Evolutionary conservation across 1,140 invertebrate genomes (phyloP), one percentile per base, ranked within the genome.

Genomic region (Drosophila sechellia): DNA sequence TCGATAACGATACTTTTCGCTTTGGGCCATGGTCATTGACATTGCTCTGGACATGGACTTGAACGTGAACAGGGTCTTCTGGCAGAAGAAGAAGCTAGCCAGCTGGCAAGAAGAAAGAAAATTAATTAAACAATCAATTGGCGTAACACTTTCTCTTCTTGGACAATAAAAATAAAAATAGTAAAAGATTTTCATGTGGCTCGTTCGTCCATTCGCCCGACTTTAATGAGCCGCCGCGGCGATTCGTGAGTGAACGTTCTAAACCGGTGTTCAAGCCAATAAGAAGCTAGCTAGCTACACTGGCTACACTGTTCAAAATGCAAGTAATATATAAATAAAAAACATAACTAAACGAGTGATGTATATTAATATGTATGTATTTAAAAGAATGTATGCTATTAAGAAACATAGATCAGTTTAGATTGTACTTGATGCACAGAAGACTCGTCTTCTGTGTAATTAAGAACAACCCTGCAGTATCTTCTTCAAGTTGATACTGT

Each of bases 71-170:
- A 27, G 55, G 53, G 39, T 17, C 50, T 70, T 53, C 8, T 35
- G 42, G 8, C 42, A 20, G 42, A 20, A 49, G 43, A 70, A 70
- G 66, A 55, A 69, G 66, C 59, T 64, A 20, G 15, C 60, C 65
- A 65, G 53, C 12, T 49, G 45, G 43, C 58, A 45, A 60, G 79
- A 68, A 70, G 75, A 81, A 86, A 72, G 65, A 87, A 90, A 90
- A 80, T 83, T 84, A 87, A 87, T 87, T 87, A 87, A 87, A 89
- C 83, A 87, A 85, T 84, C 81, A 80, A 90, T 83, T 90, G 84
- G 85, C 85, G 85, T 90, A 89, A 90, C 84, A 89, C 84, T 89
- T 89, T 89, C 84, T 89, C 84, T 89, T 87, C 84, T 87, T 86
- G 55, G 87, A 81, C 83, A 87, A 86, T 81, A 77, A 85, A 84